Conservation (phyloP, 92 coral and sea anemone genomes). For the Siderastrea siderea region DNA sequence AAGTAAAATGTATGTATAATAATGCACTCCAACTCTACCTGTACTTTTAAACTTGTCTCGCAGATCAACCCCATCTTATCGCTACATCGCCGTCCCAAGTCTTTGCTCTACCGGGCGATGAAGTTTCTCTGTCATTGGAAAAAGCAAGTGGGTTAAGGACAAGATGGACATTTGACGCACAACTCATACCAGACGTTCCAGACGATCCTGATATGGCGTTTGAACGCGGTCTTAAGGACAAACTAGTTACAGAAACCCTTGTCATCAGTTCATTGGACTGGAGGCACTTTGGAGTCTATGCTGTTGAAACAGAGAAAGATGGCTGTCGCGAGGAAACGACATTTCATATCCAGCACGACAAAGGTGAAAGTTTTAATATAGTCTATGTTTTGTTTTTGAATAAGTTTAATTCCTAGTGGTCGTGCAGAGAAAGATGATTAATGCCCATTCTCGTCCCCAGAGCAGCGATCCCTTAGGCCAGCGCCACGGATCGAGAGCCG, state of each 20-base stretch:
- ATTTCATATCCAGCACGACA: slow-evolving; percentile 70
- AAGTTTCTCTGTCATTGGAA: slow-evolving; percentile 72
- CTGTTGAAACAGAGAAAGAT: slow-evolving; percentile 58
- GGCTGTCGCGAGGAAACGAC: slow-evolving; percentile 69
- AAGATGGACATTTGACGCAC: slow-evolving; percentile 91
- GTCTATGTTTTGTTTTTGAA: background rate
- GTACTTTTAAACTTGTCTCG: background rate
- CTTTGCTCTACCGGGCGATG: slow-evolving; percentile 77
- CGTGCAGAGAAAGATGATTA: too few species aligned
- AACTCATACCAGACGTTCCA: slow-evolving; percentile 86
- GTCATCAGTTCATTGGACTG: slow-evolving; percentile 73
- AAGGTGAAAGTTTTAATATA: slow-evolving; percentile 62
- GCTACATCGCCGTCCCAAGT: slow-evolving; percentile 65
- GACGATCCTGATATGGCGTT: slow-evolving; percentile 95
- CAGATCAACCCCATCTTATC: slow-evolving; percentile 84
- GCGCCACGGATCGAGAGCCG: too few species aligned
- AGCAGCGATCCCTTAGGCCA: too few species aligned
- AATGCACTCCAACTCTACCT: too few species aligned
- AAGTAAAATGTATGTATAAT: too few species aligned
- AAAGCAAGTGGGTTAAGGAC: slow-evolving; percentile 65
- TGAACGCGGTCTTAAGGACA: slow-evolving; percentile 52
- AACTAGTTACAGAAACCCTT: slow-evolving; percentile 69
- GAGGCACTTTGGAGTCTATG: slow-evolving; percentile 85
- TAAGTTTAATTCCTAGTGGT: background rate
- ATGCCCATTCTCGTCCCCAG: too few species aligned